Percentiles rank a stretch among this genome's conserved stretches.
phyloP scores from a whole-genome alignment of 2,113 vertebrate genomes.

The Prietella phreatophila region DNA sequence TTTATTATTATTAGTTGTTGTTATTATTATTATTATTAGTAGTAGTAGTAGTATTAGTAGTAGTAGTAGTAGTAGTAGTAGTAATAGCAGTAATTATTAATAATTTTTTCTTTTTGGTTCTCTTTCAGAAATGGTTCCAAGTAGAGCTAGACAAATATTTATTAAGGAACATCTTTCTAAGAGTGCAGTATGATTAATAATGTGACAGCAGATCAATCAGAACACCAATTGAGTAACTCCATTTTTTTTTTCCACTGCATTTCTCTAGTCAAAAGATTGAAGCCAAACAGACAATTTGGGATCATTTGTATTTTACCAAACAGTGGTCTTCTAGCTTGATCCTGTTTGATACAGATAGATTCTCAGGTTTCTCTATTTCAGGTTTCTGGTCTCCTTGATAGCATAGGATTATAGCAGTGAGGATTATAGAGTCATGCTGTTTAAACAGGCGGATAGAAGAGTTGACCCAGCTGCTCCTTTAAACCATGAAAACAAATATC shows the following conservation, averaged over 20 bases:
- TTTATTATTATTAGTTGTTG: not conserved
- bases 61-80: not conserved
- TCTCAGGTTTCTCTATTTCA: not conserved
- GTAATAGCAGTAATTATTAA: not conserved
- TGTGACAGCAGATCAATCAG: not conserved
- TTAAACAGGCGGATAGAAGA: not conserved
- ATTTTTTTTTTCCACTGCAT: not conserved
- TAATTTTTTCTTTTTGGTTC: not conserved
- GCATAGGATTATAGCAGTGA: not conserved
- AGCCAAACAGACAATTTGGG: not conserved
- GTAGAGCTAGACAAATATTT: not conserved
- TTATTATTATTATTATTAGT: not conserved
- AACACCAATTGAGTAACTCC: not conserved
- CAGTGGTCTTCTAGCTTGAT: not conserved
- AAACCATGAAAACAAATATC: not conserved
- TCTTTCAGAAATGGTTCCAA: not conserved
- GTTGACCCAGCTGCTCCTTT: slow-evolving; percentile 13
- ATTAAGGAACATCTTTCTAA: not conserved
- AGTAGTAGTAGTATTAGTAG: not conserved
- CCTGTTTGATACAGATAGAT: not conserved
- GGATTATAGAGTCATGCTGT: not conserved
- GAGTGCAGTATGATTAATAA: not conserved
- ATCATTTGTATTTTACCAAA: not conserved
- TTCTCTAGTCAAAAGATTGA: not conserved
- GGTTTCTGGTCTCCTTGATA: slow-evolving; percentile 1